These are phyloP conservation scores for Pampusana beccarii DNA, from an alignment of 2,113 vertebrate genomes.

Conservation along the genomic window DNA sequence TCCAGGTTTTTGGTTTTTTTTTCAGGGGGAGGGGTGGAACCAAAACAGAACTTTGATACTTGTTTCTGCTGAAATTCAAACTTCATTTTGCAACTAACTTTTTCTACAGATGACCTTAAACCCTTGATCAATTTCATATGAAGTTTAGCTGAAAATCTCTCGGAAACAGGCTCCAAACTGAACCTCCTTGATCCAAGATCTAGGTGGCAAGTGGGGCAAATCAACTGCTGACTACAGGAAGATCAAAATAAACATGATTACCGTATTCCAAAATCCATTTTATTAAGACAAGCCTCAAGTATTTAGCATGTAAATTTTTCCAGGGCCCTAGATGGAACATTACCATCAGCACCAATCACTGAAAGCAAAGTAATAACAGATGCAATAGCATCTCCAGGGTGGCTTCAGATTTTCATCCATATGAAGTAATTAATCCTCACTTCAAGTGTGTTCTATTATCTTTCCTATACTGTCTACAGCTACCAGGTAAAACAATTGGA, in stretches of 20 bases:
- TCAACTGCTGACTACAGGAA: background rate
- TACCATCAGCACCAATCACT: background rate
- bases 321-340: background rate
- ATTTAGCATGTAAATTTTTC: slow-evolving; percentile 48
- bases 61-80: background rate
- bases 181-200: background rate
- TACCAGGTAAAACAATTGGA: background rate
- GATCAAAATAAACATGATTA: background rate
- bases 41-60: background rate
- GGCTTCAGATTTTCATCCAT: slow-evolving; percentile 37
- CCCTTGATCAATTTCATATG: background rate
- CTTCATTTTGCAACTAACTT: background rate
- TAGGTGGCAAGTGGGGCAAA: background rate
- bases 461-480: background rate
- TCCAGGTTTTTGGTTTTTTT: background rate
- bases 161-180: background rate
- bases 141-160: background rate
- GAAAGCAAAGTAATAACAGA: slow-evolving; percentile 38
- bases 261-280: slow-evolving; percentile 27
- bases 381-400: slow-evolving; percentile 43
- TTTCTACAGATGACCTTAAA: background rate
- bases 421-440: slow-evolving; percentile 37
- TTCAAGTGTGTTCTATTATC: background rate
- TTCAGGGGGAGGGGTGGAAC: background rate
- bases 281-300: slow-evolving; percentile 11